These are phyloP conservation scores for Sarotherodon lohbergeri DNA, from an alignment of 2,113 vertebrate species.

Conservation along the genomic window DNA sequence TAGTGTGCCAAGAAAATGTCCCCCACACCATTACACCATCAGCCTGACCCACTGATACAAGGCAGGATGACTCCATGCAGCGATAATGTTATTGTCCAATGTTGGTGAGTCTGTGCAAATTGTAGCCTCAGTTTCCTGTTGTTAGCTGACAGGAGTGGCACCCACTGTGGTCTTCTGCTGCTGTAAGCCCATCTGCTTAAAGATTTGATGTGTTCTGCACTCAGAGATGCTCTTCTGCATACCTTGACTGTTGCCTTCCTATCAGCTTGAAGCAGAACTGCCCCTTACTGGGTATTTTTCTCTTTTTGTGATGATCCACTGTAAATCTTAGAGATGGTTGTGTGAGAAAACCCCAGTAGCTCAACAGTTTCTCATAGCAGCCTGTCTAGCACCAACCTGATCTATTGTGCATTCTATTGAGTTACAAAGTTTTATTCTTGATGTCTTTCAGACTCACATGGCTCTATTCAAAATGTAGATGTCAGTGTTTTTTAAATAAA, in stretches of 20 bases:
- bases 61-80: background rate
- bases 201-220: background rate
- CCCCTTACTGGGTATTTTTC: background rate
- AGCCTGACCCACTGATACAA: background rate
- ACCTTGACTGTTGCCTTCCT: background rate
- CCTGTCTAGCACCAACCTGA: background rate
- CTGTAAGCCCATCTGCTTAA: background rate
- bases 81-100: background rate
- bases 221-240: background rate
- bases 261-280: background rate
- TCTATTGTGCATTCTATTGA: background rate
- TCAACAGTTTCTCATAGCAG: background rate
- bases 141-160: background rate
- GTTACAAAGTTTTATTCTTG: background rate
- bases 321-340: background rate
- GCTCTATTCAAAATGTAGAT: background rate
- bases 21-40: background rate
- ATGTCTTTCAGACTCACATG: background rate
- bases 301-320: background rate
- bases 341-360: background rate
- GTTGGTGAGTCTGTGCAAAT: background rate
- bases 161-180: background rate
- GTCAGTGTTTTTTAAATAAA: background rate
- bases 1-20: background rate
- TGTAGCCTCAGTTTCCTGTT: background rate